Conservation (phyloP, 2,113 vertebrate species). For the Sarotherodon lohbergeri region DNA sequence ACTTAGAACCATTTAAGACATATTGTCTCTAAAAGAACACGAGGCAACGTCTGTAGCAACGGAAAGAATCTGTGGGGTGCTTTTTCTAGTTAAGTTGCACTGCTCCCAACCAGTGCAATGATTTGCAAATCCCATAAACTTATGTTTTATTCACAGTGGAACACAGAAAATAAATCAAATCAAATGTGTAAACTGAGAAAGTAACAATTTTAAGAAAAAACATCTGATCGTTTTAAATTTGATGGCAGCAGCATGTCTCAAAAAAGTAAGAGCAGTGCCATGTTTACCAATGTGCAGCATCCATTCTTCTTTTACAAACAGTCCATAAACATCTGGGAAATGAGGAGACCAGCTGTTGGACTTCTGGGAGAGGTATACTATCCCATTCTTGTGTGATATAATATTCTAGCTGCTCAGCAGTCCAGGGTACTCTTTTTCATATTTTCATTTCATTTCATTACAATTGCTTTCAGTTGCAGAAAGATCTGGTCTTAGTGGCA, state of each 20-base stretch:
- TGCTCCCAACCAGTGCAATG: not conserved
- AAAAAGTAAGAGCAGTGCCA: not conserved
- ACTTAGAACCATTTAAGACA: not conserved
- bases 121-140: not conserved
- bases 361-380: not conserved
- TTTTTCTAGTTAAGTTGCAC: not conserved
- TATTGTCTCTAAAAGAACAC: not conserved
- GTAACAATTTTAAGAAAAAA: not conserved
- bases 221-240: not conserved
- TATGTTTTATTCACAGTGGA: not conserved
- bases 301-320: not conserved
- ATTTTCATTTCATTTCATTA: not conserved
- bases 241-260: not conserved
- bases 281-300: not conserved
- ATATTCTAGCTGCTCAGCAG: not conserved
- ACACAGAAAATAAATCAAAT: not conserved
- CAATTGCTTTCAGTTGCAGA: not conserved
- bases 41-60: accelerated
- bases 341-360: not conserved
- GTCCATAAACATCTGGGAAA: not conserved
- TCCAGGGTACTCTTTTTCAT: not conserved
- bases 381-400: not conserved
- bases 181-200: not conserved
- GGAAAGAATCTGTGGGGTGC: not conserved
- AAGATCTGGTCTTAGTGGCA: not conserved